These are phyloP conservation scores for Chironomus tepperi DNA, from an alignment of 1,140 invertebrate genomes.

Conservation along the genomic window DNA sequence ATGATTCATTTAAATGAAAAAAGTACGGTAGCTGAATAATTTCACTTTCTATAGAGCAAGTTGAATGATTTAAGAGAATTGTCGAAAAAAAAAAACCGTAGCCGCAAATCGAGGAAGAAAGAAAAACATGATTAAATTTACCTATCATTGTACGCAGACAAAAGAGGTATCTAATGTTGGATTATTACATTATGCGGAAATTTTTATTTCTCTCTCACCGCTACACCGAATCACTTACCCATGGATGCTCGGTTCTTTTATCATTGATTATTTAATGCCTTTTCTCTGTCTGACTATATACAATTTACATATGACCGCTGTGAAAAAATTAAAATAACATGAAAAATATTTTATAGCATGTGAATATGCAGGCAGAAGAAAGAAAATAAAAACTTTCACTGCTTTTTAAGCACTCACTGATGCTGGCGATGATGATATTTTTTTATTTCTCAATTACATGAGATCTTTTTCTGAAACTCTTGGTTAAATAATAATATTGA, in stretches of 20 bases:
- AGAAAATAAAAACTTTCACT: conserved; percentile 19
- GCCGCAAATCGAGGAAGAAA: background rate
- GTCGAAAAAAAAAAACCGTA: too few species aligned
- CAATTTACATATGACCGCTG: too few species aligned
- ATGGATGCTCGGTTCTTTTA: background rate
- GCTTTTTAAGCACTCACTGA: background rate
- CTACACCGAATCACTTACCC: background rate
- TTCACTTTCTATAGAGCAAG: background rate
- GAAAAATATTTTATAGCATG: background rate
- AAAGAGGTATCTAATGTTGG: background rate
- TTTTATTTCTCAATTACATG: background rate
- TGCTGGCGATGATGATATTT: background rate
- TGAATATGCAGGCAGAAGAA: background rate
- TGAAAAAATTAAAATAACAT: too few species aligned
- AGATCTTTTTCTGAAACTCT: too few species aligned
- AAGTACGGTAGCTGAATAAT: background rate
- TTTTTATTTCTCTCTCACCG: background rate
- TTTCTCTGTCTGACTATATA: too few species aligned
- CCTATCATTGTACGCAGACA: background rate
- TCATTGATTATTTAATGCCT: background rate
- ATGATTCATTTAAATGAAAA: background rate
- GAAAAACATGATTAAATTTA: background rate
- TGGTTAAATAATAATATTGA: too few species aligned
- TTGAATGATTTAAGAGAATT: background rate
- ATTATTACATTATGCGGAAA: background rate